phyloP scores from a whole-genome alignment of 1,140 invertebrate genomes.

The Calephelis virginiensis region DNA sequence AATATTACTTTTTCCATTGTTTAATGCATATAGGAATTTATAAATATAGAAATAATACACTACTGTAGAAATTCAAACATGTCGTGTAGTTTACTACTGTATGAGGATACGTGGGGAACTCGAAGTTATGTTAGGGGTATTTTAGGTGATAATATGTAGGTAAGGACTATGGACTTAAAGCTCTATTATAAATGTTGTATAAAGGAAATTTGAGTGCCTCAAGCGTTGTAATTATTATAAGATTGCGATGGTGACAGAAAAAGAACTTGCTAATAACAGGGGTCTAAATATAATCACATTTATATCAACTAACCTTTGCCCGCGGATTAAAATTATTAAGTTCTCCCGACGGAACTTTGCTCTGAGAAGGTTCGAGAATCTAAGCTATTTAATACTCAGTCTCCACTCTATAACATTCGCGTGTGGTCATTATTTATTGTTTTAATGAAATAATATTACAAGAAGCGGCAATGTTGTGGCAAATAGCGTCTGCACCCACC shows the following conservation, averaged over 20 bases:
- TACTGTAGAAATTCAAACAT: neutral
- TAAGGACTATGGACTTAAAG: slow-evolving; percentile 2
- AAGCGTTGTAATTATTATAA: neutral
- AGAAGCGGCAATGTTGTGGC: too few relatives aligned
- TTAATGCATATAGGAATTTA: neutral
- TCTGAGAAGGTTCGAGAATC: too few relatives aligned
- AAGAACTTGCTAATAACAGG: neutral
- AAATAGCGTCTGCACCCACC: too few relatives aligned
- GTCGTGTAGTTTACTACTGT: neutral
- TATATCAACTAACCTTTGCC: too few relatives aligned
- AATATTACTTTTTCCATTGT: slow-evolving; percentile 5
- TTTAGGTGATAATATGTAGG: neutral
- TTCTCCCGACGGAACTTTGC: too few relatives aligned
- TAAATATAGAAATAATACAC: neutral
- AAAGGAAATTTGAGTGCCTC: slow-evolving; percentile 11
- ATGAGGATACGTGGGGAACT: neutral
- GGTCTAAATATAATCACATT: too few relatives aligned
- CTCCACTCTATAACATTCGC: too few relatives aligned
- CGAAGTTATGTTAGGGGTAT: slow-evolving; percentile 2
- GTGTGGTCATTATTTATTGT: too few relatives aligned
- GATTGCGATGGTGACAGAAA: neutral
- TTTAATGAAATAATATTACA: too few relatives aligned
- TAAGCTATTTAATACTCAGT: too few relatives aligned
- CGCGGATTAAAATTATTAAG: too few relatives aligned
- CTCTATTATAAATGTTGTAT: slow-evolving; percentile 2